A percentile compares a stretch with the other conserved stretches of the same genome.
phyloP scores from a whole-genome alignment of 2,888 invertebrate genomes.

The Ernsta delagoae region DNA sequence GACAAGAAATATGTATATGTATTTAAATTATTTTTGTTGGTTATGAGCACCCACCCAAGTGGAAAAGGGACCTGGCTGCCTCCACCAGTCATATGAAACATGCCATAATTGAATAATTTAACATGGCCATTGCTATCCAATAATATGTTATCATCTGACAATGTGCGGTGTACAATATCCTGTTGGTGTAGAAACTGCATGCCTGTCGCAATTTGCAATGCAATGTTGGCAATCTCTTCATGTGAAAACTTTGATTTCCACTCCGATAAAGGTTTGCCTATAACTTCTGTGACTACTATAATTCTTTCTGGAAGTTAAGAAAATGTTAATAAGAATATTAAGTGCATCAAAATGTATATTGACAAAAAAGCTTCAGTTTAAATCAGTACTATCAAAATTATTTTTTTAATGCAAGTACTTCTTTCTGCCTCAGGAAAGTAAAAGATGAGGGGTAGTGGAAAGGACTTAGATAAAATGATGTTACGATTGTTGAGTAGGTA shows the following conservation, averaged over 20 bases:
- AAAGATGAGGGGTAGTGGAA: too few relatives aligned
- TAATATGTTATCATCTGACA: conserved; percentile 93
- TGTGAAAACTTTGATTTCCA: conserved; percentile 67
- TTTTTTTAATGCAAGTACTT: too few relatives aligned
- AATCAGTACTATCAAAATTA: too few relatives aligned
- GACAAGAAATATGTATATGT: too few relatives aligned
- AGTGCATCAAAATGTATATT: too few relatives aligned
- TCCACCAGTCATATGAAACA: conserved; percentile 95
- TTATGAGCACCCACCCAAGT: conserved; percentile 85
- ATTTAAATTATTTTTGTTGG: too few relatives aligned
- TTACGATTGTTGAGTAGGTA: too few relatives aligned
- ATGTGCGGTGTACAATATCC: conserved; percentile 91
- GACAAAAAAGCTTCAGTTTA: too few relatives aligned
- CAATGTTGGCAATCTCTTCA: conserved; percentile 86
- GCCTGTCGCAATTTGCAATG: conserved; percentile 89
- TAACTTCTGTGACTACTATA: conserved; percentile 92
- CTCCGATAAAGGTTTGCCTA: conserved; percentile 87
- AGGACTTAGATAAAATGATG: too few relatives aligned
- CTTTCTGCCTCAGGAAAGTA: too few relatives aligned
- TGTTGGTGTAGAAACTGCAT: conserved; percentile 89
- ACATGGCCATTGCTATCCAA: conserved; percentile 89
- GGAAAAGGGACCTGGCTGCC: conserved; percentile 96
- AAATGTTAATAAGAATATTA: neutral
- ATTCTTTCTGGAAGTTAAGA: conserved; percentile 87
- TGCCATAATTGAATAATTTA: conserved; percentile 96